Conservation (phyloP, 2,888 invertebrate genomes). For the Drosophila mercatorum region DNA sequence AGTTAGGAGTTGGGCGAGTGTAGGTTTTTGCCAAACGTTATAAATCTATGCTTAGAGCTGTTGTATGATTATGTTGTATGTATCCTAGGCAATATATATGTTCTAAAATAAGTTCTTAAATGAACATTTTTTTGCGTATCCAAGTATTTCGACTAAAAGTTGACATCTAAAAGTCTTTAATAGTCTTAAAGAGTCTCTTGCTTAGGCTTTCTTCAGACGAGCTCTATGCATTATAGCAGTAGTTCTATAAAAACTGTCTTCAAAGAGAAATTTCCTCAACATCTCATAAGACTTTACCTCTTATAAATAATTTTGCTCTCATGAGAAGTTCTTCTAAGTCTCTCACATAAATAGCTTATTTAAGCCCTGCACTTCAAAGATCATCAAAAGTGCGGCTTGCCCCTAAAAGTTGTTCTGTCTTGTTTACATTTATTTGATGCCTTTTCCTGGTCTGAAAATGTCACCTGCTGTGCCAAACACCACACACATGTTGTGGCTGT, state of each 20-base stretch:
- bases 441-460: constrained; percentile 76
- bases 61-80: background rate
- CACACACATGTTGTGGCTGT: constrained; percentile 43
- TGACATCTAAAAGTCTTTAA: too few species aligned
- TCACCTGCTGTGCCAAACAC: constrained; percentile 81
- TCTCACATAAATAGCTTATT: background rate
- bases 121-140: too few species aligned
- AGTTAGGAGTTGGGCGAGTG: background rate
- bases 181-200: too few species aligned
- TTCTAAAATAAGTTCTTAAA: background rate
- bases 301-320: background rate
- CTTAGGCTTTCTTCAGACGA: too few species aligned
- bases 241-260: too few species aligned
- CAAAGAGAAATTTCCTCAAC: too few species aligned
- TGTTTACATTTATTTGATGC: constrained; percentile 55
- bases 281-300: background rate
- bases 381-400: background rate
- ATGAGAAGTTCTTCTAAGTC: background rate
- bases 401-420: background rate
- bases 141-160: too few species aligned
- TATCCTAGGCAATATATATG: background rate
- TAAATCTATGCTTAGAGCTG: background rate
- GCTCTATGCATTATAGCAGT: too few species aligned
- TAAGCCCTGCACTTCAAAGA: background rate
- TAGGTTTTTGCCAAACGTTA: background rate